These are phyloP conservation scores for Orchesella cincta DNA, from an alignment of 1,140 invertebrate species.

Conservation along the genomic window DNA sequence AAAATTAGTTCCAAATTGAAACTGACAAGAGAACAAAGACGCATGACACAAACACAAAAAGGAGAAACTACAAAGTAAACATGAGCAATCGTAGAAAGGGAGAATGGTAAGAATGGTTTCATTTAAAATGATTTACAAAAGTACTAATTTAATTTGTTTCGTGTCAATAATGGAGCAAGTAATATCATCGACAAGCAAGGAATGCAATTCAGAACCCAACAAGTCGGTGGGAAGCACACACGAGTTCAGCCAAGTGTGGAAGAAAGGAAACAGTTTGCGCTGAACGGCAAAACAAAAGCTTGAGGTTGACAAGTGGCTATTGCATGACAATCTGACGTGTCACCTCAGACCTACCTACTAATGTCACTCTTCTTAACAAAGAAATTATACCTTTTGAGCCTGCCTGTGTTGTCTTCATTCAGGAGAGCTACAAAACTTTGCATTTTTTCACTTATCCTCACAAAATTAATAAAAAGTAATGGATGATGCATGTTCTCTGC, in stretches of 20 bases:
- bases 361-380: background rate
- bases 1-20: background rate
- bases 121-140: too few species aligned
- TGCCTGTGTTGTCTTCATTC: too few species aligned
- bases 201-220: too few species aligned
- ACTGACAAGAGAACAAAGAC: background rate
- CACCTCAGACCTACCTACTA: background rate
- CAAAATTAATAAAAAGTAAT: too few species aligned
- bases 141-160: slow-evolving; percentile 8
- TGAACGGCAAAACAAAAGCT: slow-evolving; percentile 1
- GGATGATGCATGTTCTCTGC: background rate
- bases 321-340: slow-evolving; percentile 24
- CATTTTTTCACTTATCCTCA: too few species aligned
- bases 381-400: background rate
- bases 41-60: background rate
- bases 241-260: too few species aligned
- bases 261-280: too few species aligned
- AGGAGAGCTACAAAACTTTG: too few species aligned
- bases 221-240: too few species aligned
- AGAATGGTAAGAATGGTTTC: too few species aligned
- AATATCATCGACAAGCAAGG: too few species aligned
- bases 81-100: too few species aligned
- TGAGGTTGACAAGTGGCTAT: slow-evolving; percentile 33
- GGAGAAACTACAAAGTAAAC: background rate
- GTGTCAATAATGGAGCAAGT: slow-evolving; percentile 8